Percentiles rank a stretch among this genome's conserved stretches.
These are phyloP conservation scores for Nasonovia ribisnigri DNA, from an alignment of 2,888 invertebrate genomes.

Conservation along the genomic window DNA sequence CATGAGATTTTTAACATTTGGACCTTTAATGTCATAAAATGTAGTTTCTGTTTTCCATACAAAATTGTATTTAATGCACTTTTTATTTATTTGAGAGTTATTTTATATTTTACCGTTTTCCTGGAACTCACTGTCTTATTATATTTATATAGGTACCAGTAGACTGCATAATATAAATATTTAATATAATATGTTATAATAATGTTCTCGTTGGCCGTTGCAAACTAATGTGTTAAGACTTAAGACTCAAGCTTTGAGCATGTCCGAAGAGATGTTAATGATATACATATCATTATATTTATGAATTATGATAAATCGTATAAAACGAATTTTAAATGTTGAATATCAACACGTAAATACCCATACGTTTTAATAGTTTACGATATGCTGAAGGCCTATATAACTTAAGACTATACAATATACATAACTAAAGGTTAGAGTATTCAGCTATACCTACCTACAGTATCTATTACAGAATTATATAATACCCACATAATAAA, in stretches of 20 bases:
- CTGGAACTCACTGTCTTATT: background rate
- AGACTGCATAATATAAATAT: too few relatives aligned
- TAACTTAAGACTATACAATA: background rate
- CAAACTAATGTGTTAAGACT: too few relatives aligned
- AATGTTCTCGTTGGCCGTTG: too few relatives aligned
- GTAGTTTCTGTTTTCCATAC: background rate
- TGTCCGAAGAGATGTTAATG: background rate
- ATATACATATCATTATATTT: background rate
- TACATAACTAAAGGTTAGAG: background rate
- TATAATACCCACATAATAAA: background rate
- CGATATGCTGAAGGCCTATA: background rate
- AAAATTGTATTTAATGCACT: background rate
- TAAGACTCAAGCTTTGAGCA: too few relatives aligned
- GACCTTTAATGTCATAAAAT: background rate
- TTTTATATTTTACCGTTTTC: background rate
- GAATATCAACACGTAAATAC: background rate
- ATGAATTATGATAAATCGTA: background rate
- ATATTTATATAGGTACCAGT: too few relatives aligned
- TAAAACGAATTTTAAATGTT: background rate
- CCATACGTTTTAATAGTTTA: background rate
- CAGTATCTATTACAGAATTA: background rate
- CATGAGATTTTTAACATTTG: background rate
- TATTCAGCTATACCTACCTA: background rate
- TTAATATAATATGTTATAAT: too few relatives aligned
- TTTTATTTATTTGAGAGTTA: background rate